Conservation (phyloP, 2,113 vertebrate species). For the Osmerus mordax region DNA sequence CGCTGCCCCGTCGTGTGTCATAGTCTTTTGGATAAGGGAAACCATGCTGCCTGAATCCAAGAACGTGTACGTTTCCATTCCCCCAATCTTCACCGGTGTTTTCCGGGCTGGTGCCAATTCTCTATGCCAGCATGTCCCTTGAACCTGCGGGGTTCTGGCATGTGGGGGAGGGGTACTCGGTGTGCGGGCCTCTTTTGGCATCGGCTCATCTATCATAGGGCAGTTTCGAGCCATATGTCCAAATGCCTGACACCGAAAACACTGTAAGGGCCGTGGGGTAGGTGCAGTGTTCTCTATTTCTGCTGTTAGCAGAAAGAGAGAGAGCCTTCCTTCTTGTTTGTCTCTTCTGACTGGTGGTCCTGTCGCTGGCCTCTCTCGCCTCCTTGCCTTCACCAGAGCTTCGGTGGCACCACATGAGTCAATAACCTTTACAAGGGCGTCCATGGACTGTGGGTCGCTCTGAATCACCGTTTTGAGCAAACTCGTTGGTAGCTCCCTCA, state of each 20-base stretch:
- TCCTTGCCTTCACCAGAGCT: background rate
- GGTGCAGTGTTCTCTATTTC: background rate
- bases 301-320: no score
- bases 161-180: background rate
- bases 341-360: background rate
- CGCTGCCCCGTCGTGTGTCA: background rate
- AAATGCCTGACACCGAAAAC: background rate
- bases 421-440: background rate
- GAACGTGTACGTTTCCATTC: background rate
- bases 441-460: background rate
- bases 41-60: background rate
- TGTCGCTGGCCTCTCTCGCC: background rate
- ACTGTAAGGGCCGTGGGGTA: background rate
- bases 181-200: background rate
- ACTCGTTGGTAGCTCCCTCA: background rate
- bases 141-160: background rate
- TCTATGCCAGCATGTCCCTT: background rate
- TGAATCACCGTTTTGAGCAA: background rate
- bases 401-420: background rate
- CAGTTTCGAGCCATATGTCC: background rate
- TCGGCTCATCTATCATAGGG: background rate
- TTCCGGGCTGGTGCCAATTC: background rate
- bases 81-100: background rate
- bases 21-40: background rate
- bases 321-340: no score